Conservation (phyloP, 2,113 vertebrate genomes). For the Eulemur macaco region DNA sequence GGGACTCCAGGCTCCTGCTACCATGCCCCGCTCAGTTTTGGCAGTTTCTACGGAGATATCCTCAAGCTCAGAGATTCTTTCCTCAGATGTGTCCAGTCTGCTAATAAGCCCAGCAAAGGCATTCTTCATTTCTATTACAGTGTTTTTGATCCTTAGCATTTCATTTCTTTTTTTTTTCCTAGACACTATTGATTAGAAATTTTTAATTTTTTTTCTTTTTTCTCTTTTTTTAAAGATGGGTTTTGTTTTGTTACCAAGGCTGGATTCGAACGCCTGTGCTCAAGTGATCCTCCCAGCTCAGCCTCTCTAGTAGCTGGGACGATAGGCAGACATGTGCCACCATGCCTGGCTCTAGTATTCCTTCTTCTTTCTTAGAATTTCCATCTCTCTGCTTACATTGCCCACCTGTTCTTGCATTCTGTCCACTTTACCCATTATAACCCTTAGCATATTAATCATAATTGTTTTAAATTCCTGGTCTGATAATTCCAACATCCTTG, state of each 20-base stretch:
- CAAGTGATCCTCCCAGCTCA: too few species aligned
- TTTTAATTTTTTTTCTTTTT: too few species aligned
- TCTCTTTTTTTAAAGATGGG: too few species aligned
- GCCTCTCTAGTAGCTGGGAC: too few species aligned
- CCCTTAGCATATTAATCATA: neutral
- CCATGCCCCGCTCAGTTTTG: neutral
- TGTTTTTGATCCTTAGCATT: neutral
- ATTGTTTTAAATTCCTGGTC: neutral
- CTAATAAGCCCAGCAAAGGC: neutral
- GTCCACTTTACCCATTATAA: neutral
- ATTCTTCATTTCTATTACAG: neutral
- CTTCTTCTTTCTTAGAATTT: neutral
- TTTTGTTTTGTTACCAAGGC: too few species aligned
- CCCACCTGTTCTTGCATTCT: neutral
- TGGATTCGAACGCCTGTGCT: too few species aligned
- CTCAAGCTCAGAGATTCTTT: neutral
- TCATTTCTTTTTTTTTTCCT: too few species aligned
- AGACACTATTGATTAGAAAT: too few species aligned
- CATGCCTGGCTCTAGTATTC: too few species aligned
- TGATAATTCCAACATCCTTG: neutral
- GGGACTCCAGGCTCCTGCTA: too few species aligned
- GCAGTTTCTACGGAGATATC: neutral
- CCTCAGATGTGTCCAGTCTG: neutral
- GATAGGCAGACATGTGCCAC: too few species aligned
- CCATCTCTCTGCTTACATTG: neutral